Base-by-base conservation (phyloP, 1,140 invertebrate species). In the Probaryconus sp. region DNA sequence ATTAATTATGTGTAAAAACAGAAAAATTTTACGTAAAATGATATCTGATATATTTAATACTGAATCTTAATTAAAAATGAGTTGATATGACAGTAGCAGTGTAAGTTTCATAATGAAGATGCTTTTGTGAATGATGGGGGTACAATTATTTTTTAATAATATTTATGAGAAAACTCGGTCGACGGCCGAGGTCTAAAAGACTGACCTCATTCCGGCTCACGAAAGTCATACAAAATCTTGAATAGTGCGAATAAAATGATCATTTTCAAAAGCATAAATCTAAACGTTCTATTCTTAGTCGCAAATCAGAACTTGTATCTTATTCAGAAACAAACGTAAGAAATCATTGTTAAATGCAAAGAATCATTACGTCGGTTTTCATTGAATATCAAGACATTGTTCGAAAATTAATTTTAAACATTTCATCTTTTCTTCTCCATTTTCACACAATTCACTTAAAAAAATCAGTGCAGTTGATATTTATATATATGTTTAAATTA, bases 71-170 rank as follows among this genome's bases (percentile, higher is more conserved):
- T 70, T 20, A 35, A 48, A 60, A 55, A 45, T 18, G 16, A 6
- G 31, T 24, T 24, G 7, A 4, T 24, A 24, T 24, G 21, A 7
- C 21, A 48, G 56, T 56, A 70, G 63, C 63, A 7, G 31, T 56
- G 50, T 63, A 42, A 13, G 48, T 47, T 33, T 70, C 26, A 56
- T 50, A 70, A 55, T 56, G 67, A 56, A 48, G 42, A 14, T 24
- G 14, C 67, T 51, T 58, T 58, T 56, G 33, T 58, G 16, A 64
- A 63, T 42, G 30, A 65, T 45, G 37, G 50, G 38, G 20, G 42
- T 28, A 38, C 47, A 72, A 58, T 71, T 64, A 71, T 64, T 71
- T 71, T 71, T 71, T 71, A 64, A 71, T 64, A 58, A 56, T 58
- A 72, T 72, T 70, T 58, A 64, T 51, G 51, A 64, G 53, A 35